These are phyloP conservation scores for Platycercus adscitus DNA, from an alignment of 2,113 vertebrate genomes.

Conservation along the genomic window DNA sequence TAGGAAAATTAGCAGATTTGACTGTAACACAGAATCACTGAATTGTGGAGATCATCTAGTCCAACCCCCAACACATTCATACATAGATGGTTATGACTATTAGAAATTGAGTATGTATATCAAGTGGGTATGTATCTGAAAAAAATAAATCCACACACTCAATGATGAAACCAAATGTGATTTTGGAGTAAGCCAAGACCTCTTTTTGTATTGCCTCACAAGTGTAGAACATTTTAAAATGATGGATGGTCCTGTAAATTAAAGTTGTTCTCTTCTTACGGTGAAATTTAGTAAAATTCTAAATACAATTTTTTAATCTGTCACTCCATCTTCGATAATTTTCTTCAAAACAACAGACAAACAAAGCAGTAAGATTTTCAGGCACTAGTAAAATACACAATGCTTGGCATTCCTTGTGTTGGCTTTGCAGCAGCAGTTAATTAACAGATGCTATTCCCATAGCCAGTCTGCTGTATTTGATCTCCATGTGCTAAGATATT, in stretches of 20 bases:
- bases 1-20: background rate
- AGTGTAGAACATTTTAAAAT: background rate
- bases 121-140: background rate
- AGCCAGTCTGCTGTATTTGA: slow-evolving; percentile 39
- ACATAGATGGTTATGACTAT: background rate
- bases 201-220: background rate
- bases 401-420: background rate
- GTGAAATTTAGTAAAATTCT: background rate
- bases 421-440: slow-evolving; percentile 33
- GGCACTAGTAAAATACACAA: slow-evolving; percentile 8
- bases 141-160: background rate
- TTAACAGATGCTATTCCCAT: slow-evolving; percentile 29
- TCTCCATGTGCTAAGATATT: slow-evolving; percentile 39
- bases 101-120: background rate
- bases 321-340: background rate
- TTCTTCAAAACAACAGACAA: background rate
- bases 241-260: background rate
- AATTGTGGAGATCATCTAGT: background rate
- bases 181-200: background rate
- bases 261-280: background rate
- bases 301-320: background rate
- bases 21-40: background rate
- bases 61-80: background rate
- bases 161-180: background rate
- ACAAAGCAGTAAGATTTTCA: slow-evolving; percentile 2